Conservation (phyloP, 2,113 vertebrate genomes). For the Petrocephalus zakoni region DNA sequence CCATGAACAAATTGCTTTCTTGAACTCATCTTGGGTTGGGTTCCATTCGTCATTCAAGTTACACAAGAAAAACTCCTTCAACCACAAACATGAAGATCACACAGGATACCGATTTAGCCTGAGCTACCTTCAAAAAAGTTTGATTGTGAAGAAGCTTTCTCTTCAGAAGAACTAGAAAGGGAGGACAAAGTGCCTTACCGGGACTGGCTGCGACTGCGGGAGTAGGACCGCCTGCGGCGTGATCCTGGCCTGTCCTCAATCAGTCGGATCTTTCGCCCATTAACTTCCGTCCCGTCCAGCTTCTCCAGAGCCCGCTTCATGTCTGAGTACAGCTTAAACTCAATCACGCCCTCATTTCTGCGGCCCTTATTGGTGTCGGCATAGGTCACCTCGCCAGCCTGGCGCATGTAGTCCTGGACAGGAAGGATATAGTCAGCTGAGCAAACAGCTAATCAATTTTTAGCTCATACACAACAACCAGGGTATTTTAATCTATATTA, state of each 20-base stretch:
- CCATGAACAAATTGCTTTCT: background rate
- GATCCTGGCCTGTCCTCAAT: slow-evolving; percentile 91
- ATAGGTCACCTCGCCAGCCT: slow-evolving; percentile 94
- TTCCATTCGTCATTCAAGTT: background rate
- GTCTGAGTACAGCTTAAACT: slow-evolving; percentile 93
- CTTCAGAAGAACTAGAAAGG: background rate
- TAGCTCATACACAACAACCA: background rate
- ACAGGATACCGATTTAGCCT: background rate
- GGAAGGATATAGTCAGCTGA: background rate
- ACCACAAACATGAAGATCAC: background rate
- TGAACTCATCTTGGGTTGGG: background rate
- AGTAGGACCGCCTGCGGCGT: slow-evolving; percentile 79
- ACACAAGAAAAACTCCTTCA: background rate
- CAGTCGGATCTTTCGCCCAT: slow-evolving; percentile 91
- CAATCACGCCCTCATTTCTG: slow-evolving; percentile 92
- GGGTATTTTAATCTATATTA: background rate
- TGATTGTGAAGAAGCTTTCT: background rate
- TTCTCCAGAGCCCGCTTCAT: slow-evolving; percentile 98
- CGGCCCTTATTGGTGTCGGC: slow-evolving; percentile 92
- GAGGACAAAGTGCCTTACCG: slow-evolving; percentile 55
- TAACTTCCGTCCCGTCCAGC: slow-evolving; percentile 91
- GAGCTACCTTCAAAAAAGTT: background rate
- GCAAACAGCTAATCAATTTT: background rate
- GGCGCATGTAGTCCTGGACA: slow-evolving; percentile 92
- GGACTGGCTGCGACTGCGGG: slow-evolving; percentile 83